phyloP scores from a whole-genome alignment of 1,140 invertebrate species.

The Drosophila mauritiana region DNA sequence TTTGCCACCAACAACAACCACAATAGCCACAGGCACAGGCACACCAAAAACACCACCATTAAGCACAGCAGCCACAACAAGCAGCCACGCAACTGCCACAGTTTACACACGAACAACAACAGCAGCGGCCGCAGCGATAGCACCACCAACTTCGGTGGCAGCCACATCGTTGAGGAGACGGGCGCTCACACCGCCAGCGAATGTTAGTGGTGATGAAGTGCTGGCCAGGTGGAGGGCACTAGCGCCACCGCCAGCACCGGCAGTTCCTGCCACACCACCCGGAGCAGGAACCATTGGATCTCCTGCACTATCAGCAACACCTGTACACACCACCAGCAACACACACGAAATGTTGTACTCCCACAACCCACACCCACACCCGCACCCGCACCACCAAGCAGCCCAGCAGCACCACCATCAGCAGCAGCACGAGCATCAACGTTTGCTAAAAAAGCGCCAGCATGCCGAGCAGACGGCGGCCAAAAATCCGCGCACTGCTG shows the following conservation, averaged over 20 bases:
- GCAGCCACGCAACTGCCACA: constrained; percentile 34
- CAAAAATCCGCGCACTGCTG: not conserved
- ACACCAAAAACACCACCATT: constrained; percentile 13
- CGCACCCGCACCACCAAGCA: constrained; percentile 39
- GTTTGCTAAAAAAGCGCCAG: constrained; percentile 60
- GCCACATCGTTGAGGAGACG: constrained; percentile 22
- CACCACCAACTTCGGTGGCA: constrained; percentile 4
- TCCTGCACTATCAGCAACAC: constrained; percentile 25
- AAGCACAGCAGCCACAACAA: constrained; percentile 17
- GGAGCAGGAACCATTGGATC: not conserved
- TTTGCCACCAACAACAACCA: constrained; percentile 55
- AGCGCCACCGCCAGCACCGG: constrained; percentile 61
- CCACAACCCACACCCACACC: constrained; percentile 62
- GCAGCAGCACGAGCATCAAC: constrained; percentile 62
- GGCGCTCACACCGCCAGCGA: constrained; percentile 34
- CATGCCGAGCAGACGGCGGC: constrained; percentile 49
- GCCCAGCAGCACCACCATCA: constrained; percentile 15
- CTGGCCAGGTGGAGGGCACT: constrained; percentile 35
- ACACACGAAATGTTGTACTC: constrained; percentile 84
- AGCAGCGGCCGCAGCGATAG: constrained; percentile 6
- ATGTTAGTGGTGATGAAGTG: constrained; percentile 11
- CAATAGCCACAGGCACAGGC: constrained; percentile 27
- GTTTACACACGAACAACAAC: constrained; percentile 36
- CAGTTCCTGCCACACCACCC: constrained; percentile 25
- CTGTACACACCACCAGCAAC: constrained; percentile 53